Evolutionary conservation across 2,113 vertebrate species (phyloP), one percentile per base, ranked within the genome.

Genomic region (Microcebus tavaratra): DNA sequence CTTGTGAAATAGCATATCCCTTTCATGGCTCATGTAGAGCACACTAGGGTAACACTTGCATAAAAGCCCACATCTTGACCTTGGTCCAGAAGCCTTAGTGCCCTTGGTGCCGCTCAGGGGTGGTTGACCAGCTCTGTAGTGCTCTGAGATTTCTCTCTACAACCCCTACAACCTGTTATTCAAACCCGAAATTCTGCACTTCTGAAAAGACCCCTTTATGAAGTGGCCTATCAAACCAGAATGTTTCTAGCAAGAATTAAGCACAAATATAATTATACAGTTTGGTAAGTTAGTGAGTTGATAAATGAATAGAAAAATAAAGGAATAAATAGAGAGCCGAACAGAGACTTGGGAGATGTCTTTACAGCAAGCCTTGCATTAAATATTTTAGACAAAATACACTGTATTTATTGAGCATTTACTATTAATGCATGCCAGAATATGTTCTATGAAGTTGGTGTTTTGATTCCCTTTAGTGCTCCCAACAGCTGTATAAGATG

Each of bases 191-290:
- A 45, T 78, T 90, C 31, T 86, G 34, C 6, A 63, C 23, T 90
- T 84, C 4, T 14, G 57, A 90, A 94, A 53, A 88, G 25, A 45
- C 7, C 17, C 17, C 36, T 88, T 57, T 39, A 67, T 83, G 63
- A 91, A 85, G 55, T 67, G 70, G 53, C n/a, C 21, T 11, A 36
- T 76, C 23, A 83, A 79, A 84, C 63, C 29, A 50, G 13, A 81
- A 53, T 95, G 42, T 65, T 53, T 78, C 70, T 88, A 88, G 10
- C 4, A 96, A 82, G 48, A 80, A 82, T 90, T 70, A 95, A 95
- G 7, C 21, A 70, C 4, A 14, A 83, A 21, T 23, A 67, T 83
- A 90, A 78, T 65, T 61, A 65, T 79, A 1, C 7, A 50, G 13
- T 67, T 13, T 93, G 45, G 5, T 79, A 78, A 50, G 18, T 87